Evolutionary conservation across 2,888 invertebrate genomes (phyloP).

Genomic region (Sturmia bella): DNA sequence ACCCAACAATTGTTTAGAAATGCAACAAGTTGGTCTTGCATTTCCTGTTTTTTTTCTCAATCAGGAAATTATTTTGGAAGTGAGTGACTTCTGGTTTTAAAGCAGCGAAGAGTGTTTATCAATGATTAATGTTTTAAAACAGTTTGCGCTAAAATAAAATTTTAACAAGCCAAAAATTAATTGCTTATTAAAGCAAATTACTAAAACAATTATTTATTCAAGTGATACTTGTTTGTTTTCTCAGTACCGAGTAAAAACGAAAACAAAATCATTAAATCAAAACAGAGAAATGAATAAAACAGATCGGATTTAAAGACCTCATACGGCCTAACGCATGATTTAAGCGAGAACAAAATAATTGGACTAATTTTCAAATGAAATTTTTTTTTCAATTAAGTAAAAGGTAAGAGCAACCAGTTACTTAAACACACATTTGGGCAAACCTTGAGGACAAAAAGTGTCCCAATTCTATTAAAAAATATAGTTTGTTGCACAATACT

Average conservation of each 20-base stretch:
- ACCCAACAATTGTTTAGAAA: not conserved
- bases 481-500: too few relatives aligned
- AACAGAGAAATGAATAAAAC: not conserved
- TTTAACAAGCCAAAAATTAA: too few relatives aligned
- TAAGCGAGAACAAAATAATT: not conserved
- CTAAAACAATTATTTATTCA: too few relatives aligned
- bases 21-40: conserved; percentile 45
- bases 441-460: too few relatives aligned
- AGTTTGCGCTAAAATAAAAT: too few relatives aligned
- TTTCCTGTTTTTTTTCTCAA: not conserved
- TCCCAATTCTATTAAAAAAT: too few relatives aligned
- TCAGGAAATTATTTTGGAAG: conserved; percentile 2
- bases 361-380: not conserved
- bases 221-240: too few relatives aligned
- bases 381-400: not conserved
- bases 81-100: conserved; percentile 15
- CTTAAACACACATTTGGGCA: too few relatives aligned
- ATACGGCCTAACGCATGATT: not conserved
- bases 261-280: not conserved
- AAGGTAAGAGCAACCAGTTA: not conserved
- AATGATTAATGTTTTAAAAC: too few relatives aligned
- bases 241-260: too few relatives aligned
- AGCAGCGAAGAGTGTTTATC: not conserved
- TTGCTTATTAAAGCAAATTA: too few relatives aligned
- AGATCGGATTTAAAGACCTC: not conserved